phyloP scores from a whole-genome alignment of 2,888 invertebrate genomes.

The Cremastobaeus sp. region DNA sequence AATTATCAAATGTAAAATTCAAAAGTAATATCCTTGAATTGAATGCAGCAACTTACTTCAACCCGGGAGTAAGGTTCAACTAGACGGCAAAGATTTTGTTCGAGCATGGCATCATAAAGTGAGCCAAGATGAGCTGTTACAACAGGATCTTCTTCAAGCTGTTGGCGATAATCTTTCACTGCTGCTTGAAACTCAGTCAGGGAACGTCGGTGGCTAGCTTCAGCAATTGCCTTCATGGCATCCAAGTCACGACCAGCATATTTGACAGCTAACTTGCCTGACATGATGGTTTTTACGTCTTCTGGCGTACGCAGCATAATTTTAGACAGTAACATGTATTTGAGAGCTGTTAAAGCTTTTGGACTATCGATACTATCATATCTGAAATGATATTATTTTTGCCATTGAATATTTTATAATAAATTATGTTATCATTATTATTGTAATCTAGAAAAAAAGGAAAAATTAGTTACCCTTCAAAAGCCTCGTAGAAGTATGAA shows the following conservation, averaged over 20 bases:
- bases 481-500: constrained; percentile 99
- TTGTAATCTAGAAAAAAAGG: no score
- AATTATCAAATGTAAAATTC: not conserved
- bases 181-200: constrained; percentile 97
- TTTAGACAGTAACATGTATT: constrained; percentile 99
- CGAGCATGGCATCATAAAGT: constrained; percentile 98
- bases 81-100: constrained; percentile 98
- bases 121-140: constrained; percentile 98
- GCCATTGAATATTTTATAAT: no score
- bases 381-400: constrained; percentile 60
- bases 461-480: constrained; percentile 89
- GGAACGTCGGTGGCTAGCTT: constrained; percentile 97
- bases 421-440: no score
- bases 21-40: not conserved
- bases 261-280: constrained; percentile 97
- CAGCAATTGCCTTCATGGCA: constrained; percentile 98
- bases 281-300: constrained; percentile 95
- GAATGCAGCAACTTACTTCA: constrained; percentile 80
- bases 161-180: constrained; percentile 90
- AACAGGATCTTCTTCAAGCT: constrained; percentile 97
- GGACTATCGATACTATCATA: constrained; percentile 93
- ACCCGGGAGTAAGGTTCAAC: constrained; percentile 99
- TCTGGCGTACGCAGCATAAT: constrained; percentile 98
- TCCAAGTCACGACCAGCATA: constrained; percentile 97
- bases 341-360: constrained; percentile 95